These are phyloP conservation scores for Folsomia candida DNA, from an alignment of 2,888 invertebrate species.

Conservation along the genomic window DNA sequence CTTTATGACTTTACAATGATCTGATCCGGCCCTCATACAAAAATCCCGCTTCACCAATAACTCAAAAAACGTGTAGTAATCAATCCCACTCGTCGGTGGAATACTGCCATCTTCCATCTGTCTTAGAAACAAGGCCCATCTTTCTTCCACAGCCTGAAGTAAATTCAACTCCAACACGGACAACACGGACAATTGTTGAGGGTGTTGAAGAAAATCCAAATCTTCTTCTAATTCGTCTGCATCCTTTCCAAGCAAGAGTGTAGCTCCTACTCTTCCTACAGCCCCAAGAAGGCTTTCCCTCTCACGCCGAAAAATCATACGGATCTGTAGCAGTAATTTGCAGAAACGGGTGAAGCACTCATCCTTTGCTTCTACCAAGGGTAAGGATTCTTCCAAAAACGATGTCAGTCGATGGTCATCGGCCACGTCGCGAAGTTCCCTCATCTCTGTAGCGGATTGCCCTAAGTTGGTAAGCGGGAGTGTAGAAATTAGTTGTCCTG, in stretches of 20 bases:
- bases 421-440: too few relatives aligned
- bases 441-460: too few relatives aligned
- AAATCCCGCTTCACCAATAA: background rate
- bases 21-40: background rate
- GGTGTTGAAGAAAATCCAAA: too few relatives aligned
- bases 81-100: background rate
- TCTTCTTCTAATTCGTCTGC: too few relatives aligned
- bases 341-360: background rate
- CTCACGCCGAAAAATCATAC: too few relatives aligned
- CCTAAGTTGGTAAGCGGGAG: too few relatives aligned
- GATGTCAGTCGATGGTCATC: background rate
- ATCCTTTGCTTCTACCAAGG: background rate
- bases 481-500: conserved; percentile 32
- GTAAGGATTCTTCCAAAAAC: background rate
- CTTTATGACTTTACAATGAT: background rate
- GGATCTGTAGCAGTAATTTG: background rate
- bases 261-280: too few relatives aligned
- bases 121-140: conserved; percentile 31
- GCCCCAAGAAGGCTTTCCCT: too few relatives aligned
- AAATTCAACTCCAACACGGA: conserved; percentile 10
- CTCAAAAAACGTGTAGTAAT: conserved; percentile 5
- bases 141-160: conserved; percentile 26
- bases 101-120: conserved; percentile 24
- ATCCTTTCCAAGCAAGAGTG: too few relatives aligned
- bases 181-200: too few relatives aligned